Conservation (phyloP, 2,888 invertebrate genomes). For the Ophraella communa region DNA sequence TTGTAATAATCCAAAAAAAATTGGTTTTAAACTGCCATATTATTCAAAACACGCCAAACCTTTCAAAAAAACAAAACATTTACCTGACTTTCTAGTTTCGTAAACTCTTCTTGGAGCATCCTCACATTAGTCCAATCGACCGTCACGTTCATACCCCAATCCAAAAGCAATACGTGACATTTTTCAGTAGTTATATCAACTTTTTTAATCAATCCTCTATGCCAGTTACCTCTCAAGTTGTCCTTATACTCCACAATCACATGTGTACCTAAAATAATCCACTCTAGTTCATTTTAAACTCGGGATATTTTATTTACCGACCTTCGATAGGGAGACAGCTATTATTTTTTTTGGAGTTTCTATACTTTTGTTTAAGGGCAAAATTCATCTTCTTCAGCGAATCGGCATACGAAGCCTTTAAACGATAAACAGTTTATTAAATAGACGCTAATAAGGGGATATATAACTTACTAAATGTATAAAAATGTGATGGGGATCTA, state of each 20-base stretch:
- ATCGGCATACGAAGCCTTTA: constrained; percentile 41
- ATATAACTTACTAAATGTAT: constrained; percentile 64
- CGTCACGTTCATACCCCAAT: constrained; percentile 65
- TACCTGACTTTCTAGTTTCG: constrained; percentile 51
- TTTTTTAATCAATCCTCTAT: constrained; percentile 65
- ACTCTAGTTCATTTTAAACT: too few relatives aligned
- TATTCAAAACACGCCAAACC: too few relatives aligned
- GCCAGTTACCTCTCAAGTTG: constrained; percentile 62
- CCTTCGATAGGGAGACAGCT: constrained; percentile 49
- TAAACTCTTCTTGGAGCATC: constrained; percentile 57
- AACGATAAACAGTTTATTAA: constrained; percentile 17
- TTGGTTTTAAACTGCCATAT: too few relatives aligned
- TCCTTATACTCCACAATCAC: constrained; percentile 61
- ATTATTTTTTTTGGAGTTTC: constrained; percentile 32
- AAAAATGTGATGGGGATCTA: constrained; percentile 72
- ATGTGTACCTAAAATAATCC: constrained; percentile 60
- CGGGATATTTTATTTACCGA: constrained; percentile 15
- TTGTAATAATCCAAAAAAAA: too few relatives aligned
- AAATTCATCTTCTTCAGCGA: constrained; percentile 42
- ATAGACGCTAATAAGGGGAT: constrained; percentile 4
- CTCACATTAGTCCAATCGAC: constrained; percentile 64
- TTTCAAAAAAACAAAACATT: too few relatives aligned
- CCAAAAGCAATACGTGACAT: constrained; percentile 69
- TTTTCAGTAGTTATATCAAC: constrained; percentile 57
- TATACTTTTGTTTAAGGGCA: constrained; percentile 46